Evolutionary conservation across 2,797 vertebrate species (phyloP).

Genomic region (Tympanoctomys barrerae): DNA sequence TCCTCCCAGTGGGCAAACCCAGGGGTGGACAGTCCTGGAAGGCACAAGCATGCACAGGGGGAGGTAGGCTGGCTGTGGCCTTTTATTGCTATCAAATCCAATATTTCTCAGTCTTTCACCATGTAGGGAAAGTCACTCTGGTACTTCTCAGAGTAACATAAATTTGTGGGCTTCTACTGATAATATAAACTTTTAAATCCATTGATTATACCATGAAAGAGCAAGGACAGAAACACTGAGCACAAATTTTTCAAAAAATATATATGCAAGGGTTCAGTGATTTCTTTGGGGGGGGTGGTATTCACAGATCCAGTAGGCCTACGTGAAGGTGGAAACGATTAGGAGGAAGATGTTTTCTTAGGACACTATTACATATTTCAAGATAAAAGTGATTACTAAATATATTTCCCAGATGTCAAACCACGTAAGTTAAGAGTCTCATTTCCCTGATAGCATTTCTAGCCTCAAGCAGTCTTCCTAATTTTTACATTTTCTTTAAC

Average conservation of each 20-base stretch:
- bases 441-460: constrained; percentile 65
- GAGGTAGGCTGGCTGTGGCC: background rate
- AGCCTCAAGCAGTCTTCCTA: constrained; percentile 58
- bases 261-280: background rate
- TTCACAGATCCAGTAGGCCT: background rate
- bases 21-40: background rate
- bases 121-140: background rate
- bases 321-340: background rate
- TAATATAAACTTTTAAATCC: background rate
- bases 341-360: constrained; percentile 60
- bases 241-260: constrained; percentile 13
- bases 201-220: constrained; percentile 21
- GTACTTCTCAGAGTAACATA: constrained; percentile 6
- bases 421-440: constrained; percentile 52
- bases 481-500: constrained; percentile 80
- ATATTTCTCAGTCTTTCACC: background rate
- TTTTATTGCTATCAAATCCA: background rate
- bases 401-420: constrained; percentile 67
- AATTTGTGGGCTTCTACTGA: background rate
- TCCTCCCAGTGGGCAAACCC: background rate
- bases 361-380: constrained; percentile 51
- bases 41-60: background rate
- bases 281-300: background rate
- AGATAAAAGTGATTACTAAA: constrained; percentile 72
- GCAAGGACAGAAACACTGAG: constrained; percentile 50